phyloP scores from a whole-genome alignment of 2,797 vertebrate species.

The Zonotrichia albicollis region DNA sequence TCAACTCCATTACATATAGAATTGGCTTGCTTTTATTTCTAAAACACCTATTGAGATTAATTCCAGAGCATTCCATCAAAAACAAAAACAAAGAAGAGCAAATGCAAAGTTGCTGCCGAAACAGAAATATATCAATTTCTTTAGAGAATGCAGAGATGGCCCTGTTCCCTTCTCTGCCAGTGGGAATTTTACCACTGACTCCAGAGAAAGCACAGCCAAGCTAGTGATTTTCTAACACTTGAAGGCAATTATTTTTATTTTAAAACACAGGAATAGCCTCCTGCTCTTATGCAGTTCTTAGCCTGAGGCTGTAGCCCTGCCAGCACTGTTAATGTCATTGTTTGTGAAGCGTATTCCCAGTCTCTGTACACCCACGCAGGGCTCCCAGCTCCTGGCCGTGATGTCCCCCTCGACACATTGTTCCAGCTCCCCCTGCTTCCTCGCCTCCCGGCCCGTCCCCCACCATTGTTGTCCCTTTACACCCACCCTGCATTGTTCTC shows the following conservation, averaged over 20 bases:
- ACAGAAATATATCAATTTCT: not conserved
- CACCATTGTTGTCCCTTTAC: constrained; percentile 47
- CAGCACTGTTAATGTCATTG: constrained; percentile 67
- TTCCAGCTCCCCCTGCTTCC: constrained; percentile 56
- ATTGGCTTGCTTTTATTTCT: not conserved
- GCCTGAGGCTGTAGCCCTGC: constrained; percentile 28
- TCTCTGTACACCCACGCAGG: constrained; percentile 62
- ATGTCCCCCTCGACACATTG: constrained; percentile 53
- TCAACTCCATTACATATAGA: not conserved
- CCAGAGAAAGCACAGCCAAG: not conserved
- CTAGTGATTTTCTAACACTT: constrained; percentile 11
- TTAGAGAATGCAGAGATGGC: not conserved
- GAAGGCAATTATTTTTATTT: constrained; percentile 20
- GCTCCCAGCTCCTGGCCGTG: constrained; percentile 47
- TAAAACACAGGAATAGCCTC: constrained; percentile 23
- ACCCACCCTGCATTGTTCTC: constrained; percentile 68
- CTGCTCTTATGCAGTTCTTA: not conserved
- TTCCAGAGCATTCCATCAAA: not conserved
- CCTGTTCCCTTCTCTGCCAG: not conserved
- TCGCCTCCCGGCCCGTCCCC: not conserved
- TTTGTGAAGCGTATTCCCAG: constrained; percentile 64
- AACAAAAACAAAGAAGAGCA: not conserved
- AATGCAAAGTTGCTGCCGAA: not conserved
- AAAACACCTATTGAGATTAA: not conserved
- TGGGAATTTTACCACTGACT: not conserved